Evolutionary conservation across 2,113 vertebrate species (phyloP), one percentile per base, ranked within the genome.

Genomic region (Pachyramphus minor): DNA sequence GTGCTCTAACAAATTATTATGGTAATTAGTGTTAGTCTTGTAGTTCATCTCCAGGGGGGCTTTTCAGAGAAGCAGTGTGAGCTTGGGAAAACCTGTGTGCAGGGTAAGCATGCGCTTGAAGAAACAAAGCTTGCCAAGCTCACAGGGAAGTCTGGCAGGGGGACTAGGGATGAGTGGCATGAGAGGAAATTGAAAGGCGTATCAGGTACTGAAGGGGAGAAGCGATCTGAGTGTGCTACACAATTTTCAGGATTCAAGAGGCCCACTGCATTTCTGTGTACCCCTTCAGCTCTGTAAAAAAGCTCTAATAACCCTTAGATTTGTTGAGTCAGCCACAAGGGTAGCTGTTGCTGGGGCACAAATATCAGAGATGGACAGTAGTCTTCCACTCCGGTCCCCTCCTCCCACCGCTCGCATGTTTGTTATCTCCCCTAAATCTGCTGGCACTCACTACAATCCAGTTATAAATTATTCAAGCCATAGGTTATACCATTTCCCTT

Each of bases 21-120:
- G 93, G 89, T 97, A 98, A 98, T 98, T 97, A 97, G 93, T 69
- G 53, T 93, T 96, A 95, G 94, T 89, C 94, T 96, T 96, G 93
- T 95, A 95, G 80, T 92, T 95, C 64, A 77, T 94, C 94, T 97
- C 91, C 81, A 91, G 92, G 95, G 88, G 83, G 79, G 59, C 94
- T 93, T 97, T 97, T 95, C 97, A 94, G 10, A 82, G 81, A 71
- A 88, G 66, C 88, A 90, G 80, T 35, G 68, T 92, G 93, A 95
- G 80, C 85, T 97, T 96, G 96, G 87, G 96, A 97, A 97, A 97
- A 93, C 53, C 56, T 67, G 62, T 23, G 45, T 56, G 69, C 45
- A 73, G 87, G 90, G 92, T 72, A 93, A 84, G 91, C 31, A 76
- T 59, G 59, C 59, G 73, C 95, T 91, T 94, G 86, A 93, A 86